phyloP scores from a whole-genome alignment of 35 echinoderm and acorn worm species.

The Patiria miniata region DNA sequence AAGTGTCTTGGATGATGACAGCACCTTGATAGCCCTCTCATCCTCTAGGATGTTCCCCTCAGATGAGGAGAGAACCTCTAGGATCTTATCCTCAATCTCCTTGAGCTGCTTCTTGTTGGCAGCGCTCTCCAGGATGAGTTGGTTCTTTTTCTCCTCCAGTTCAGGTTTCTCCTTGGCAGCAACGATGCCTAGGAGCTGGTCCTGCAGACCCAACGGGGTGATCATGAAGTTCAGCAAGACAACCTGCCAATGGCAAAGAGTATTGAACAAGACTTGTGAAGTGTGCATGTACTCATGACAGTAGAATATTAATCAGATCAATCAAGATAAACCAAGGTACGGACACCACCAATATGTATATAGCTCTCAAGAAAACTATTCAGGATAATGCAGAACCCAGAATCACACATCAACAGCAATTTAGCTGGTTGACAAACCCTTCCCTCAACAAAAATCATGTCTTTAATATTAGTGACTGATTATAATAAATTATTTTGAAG shows the following conservation, averaged over 20 bases:
- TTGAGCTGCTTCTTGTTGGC: conserved; percentile 98
- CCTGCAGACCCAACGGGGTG: conserved; percentile 98
- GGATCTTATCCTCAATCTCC: conserved; percentile 98
- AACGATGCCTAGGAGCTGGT: conserved; percentile 96
- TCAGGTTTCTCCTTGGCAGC: conserved; percentile 99
- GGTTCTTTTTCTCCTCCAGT: conserved; percentile 99
- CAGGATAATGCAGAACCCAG: too few relatives aligned
- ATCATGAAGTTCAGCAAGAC: conserved; percentile 99
- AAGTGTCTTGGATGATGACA: conserved; percentile 96
- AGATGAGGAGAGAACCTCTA: conserved; percentile 89
- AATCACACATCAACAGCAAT: too few relatives aligned
- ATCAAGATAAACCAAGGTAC: too few relatives aligned
- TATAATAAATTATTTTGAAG: too few relatives aligned
- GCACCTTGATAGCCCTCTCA: conserved; percentile 96
- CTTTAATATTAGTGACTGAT: too few relatives aligned
- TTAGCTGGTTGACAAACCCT: too few relatives aligned
- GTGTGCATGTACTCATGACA: too few relatives aligned
- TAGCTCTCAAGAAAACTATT: too few relatives aligned
- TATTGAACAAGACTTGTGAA: too few relatives aligned
- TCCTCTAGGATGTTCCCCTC: conserved; percentile 99
- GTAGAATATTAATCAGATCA: too few relatives aligned
- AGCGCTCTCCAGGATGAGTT: conserved; percentile 96
- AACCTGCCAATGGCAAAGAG: conserved; percentile 44
- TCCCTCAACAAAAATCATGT: too few relatives aligned
- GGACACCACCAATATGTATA: too few relatives aligned